Base-by-base conservation (phyloP, 1,140 invertebrate genomes). In the Cecropterus lyciades region DNA sequence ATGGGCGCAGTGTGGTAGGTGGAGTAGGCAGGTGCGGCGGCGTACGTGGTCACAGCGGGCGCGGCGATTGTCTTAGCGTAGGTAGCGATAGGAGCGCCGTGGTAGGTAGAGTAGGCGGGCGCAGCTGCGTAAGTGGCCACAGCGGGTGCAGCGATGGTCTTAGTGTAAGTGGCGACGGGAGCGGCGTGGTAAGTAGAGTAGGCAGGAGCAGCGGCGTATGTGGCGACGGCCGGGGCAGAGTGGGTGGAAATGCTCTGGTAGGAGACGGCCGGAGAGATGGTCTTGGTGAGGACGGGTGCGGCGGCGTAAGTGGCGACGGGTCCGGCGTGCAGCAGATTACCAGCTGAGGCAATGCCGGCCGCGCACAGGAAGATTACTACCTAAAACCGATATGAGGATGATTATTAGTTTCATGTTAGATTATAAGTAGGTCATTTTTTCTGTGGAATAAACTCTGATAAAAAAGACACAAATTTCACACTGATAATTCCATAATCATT, bases 281-380 rank as follows among this genome's bases (percentile, higher is more conserved):
- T 14, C 40, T 43, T 43, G 40, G 40, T 14, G 2, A 14, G 5
- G 13, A 43, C 40, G 13, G 40, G 40, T 13, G 40, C 40, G 40
- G n/a, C n/a, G 2, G 75, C 70, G 51, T 76, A 72, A 17, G 64
- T 67, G 2, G 69, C 73, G 9, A 67, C 67, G 40, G 77, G 73
- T 7, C 65, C 72, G 42, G 75, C 76, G 40, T 37, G 33, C 33
- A 37, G 4, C 10, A 37, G 33, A 4, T 37, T 37, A 37, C 33
- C 33, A 10, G 33, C 33, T 9, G 33, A 37, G 33, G 33, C 33
- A 10, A 37, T 37, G 33, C 33, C 33, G 10, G 33, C 33, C 33
- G 33, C 33, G 33, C 33, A 37, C 10, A 37, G 33, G 33, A 37
- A 37, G 4, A 37, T n/a, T 37, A 37, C 10, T 37, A 37, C 33